Evolutionary conservation across 1,140 invertebrate species (phyloP).

Genomic region (Drosophila parabipectinata): DNA sequence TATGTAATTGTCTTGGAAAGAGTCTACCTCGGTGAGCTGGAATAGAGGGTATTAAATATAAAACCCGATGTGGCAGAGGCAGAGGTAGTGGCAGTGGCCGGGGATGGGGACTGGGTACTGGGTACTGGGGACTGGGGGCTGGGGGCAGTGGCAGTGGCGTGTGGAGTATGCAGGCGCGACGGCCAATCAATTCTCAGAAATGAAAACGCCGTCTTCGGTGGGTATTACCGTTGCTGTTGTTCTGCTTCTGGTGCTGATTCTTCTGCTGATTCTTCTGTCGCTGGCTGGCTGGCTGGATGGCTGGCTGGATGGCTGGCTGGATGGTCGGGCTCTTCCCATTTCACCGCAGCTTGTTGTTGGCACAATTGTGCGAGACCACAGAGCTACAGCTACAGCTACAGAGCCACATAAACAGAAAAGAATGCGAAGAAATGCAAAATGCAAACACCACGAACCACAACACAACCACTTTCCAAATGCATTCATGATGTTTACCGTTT

Average conservation of each 20-base stretch:
- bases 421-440: slow-evolving; percentile 82
- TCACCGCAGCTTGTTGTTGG: slow-evolving; percentile 54
- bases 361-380: slow-evolving; percentile 68
- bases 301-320: background rate
- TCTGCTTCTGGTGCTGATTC: slow-evolving; percentile 28
- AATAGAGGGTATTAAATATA: slow-evolving; percentile 17
- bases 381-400: slow-evolving; percentile 23
- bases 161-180: slow-evolving; percentile 64
- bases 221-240: slow-evolving; percentile 53
- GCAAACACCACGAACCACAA: slow-evolving; percentile 74
- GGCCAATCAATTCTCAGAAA: slow-evolving; percentile 81
- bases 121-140: too few relatives aligned
- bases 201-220: slow-evolving; percentile 77
- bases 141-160: slow-evolving; percentile 27
- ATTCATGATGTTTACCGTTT: slow-evolving; percentile 81
- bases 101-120: too few relatives aligned
- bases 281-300: background rate
- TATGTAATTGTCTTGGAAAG: background rate
- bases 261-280: slow-evolving; percentile 25
- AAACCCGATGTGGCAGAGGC: slow-evolving; percentile 37
- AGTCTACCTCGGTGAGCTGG: background rate
- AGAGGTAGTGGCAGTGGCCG: slow-evolving; percentile 18
- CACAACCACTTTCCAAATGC: slow-evolving; percentile 77
- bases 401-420: slow-evolving; percentile 72
- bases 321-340: slow-evolving; percentile 21